These are phyloP conservation scores for Distichodus sexfasciatus DNA, from an alignment of 2,797 vertebrate species.

Conservation along the genomic window DNA sequence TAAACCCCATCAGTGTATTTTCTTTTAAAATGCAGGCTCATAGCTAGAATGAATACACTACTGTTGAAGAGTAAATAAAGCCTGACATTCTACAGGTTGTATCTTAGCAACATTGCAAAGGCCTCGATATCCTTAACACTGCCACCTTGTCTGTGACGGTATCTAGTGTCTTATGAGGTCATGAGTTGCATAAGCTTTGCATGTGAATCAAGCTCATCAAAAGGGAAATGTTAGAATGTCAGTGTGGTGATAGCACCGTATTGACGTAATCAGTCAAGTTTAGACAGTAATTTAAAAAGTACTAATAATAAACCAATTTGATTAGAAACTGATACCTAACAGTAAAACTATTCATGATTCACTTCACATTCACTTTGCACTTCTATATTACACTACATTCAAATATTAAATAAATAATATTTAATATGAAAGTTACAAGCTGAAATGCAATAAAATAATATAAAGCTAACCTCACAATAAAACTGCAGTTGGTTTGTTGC, in stretches of 20 bases:
- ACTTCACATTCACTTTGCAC: too few relatives aligned
- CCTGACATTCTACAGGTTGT: slow-evolving; percentile 52
- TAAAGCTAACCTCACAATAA: slow-evolving; percentile 72
- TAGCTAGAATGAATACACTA: slow-evolving; percentile 55
- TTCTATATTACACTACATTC: too few relatives aligned
- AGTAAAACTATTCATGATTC: too few relatives aligned
- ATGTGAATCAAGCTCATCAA: slow-evolving; percentile 6
- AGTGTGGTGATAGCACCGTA: not conserved
- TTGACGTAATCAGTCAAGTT: not conserved
- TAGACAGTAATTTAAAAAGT: not conserved
- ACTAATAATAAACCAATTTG: not conserved
- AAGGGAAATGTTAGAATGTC: slow-evolving; percentile 1
- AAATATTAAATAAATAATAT: not conserved
- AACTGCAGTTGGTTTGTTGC: slow-evolving; percentile 70
- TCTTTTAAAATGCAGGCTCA: slow-evolving; percentile 57
- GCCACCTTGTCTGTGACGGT: slow-evolving; percentile 1
- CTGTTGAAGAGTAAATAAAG: slow-evolving; percentile 31
- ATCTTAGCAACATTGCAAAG: slow-evolving; percentile 63
- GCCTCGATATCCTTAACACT: slow-evolving; percentile 25
- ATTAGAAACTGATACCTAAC: too few relatives aligned
- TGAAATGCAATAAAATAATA: not conserved
- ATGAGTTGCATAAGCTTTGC: not conserved
- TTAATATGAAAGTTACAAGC: not conserved
- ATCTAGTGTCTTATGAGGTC: slow-evolving; percentile 7
- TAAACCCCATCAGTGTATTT: slow-evolving; percentile 41